phyloP scores from a whole-genome alignment of 2,888 invertebrate genomes.

The Panzeria rudis region DNA sequence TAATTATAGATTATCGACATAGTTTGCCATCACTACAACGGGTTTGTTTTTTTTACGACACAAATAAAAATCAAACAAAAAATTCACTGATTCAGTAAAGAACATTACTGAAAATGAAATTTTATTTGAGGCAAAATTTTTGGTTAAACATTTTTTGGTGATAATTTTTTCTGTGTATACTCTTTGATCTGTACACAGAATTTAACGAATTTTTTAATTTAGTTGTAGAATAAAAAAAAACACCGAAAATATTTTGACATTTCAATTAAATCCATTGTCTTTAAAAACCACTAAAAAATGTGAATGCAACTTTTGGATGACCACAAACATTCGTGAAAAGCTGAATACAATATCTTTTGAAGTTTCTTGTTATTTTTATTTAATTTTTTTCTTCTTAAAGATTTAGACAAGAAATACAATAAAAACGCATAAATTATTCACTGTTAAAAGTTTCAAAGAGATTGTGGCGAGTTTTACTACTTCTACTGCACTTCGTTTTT shows the following conservation, averaged over 20 bases:
- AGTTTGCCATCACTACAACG: too few species aligned
- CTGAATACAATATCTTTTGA: conserved; percentile 14
- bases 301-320: conserved; percentile 47
- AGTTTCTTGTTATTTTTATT: conserved; percentile 19
- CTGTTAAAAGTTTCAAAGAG: conserved; percentile 46
- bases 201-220: conserved; percentile 9
- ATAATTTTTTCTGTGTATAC: too few species aligned
- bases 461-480: conserved; percentile 44
- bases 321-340: conserved; percentile 58
- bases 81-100: too few species aligned
- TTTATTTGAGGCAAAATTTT: too few species aligned
- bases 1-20: too few species aligned
- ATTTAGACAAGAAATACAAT: conserved; percentile 39
- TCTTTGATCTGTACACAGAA: not conserved
- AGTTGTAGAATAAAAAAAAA: not conserved
- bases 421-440: conserved; percentile 60
- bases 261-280: conserved; percentile 49
- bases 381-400: conserved; percentile 8
- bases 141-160: too few species aligned
- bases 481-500: not conserved
- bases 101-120: too few species aligned
- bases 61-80: too few species aligned
- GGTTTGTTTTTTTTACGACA: too few species aligned
- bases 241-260: conserved; percentile 26
- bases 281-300: conserved; percentile 15